Evolutionary conservation across 2,888 invertebrate genomes (phyloP), one percentile per base, ranked within the genome.

Genomic region (Polia nebulosa): DNA sequence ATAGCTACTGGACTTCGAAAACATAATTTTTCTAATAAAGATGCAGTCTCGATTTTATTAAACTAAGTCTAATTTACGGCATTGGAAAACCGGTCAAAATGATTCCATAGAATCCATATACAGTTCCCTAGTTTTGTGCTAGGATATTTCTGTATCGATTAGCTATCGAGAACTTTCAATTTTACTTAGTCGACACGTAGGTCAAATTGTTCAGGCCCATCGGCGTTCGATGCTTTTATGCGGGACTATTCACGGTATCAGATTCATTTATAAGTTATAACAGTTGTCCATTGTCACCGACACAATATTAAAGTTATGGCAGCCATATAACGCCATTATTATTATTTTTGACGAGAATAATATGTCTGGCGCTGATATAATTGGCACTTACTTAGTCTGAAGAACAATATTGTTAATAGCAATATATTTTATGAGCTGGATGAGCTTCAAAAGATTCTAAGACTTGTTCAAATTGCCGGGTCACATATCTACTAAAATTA

Each of bases 1-100:
- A 83, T 62, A 60, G 85, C 83, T 83, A 83, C 83, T 66, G 85
- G 82, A 78, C 47, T 83, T 83, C 22, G 51, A 51, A 64, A 81
- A 77, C 82, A 77, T 77, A 81, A 36, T 64, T 81, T 82, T 78
- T 63, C 57, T 66, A 73, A 81, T 78, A 81, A 78, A 78, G 78
- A 82, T 78, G 59, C 82, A 81, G 62, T 67, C 57, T 81, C 56
- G 22, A 60, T 63, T 72, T 63, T 72, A 69, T 61, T 76, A 39
- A 61, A 76, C 45, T 78, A 66, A 72, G 36, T 58, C 55, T 78
- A 55, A 73, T 78, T 78, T 68, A 78, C 63, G 45, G 36, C 58
- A 27, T 44, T 41, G 11, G n/a, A 59, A 25, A 69, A 69, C 69
- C 57, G 41, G 78, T 81, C 61, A 0, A 36, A 29, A 41, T 22